Percentiles rank a stretch among this genome's conserved stretches.
Evolutionary conservation across 2,888 invertebrate species (phyloP).

Genomic region (Caenorhabditis macrosperma): DNA sequence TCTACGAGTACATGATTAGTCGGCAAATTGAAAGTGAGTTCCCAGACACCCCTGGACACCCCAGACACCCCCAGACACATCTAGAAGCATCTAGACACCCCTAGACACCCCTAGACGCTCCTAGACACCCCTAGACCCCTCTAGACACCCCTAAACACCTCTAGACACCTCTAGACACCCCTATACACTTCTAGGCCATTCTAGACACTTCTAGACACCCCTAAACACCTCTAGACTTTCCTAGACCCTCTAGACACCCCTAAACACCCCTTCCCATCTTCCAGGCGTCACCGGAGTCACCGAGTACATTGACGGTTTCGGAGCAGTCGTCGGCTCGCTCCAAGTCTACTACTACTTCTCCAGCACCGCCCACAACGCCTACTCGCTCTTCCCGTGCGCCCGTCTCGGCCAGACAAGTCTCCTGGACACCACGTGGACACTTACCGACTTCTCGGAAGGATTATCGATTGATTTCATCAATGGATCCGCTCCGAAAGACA

Average conservation of each 20-base stretch:
- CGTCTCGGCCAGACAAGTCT: conserved; percentile 25
- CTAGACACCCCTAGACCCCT: no score
- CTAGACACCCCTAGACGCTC: no score
- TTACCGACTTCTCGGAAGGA: conserved; percentile 33
- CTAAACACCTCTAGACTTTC: no score
- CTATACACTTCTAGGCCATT: no score
- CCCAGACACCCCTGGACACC: no score
- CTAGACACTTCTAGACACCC: no score
- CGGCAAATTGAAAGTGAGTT: conserved; percentile 54
- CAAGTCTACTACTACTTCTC: conserved; percentile 54
- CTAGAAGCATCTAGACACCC: no score
- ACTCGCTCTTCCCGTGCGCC: conserved; percentile 38
- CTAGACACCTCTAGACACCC: no score
- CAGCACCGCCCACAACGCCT: conserved; percentile 21
- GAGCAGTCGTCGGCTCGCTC: conserved; percentile 57
- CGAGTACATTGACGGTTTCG: conserved; percentile 63
- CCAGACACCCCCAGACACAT: no score
- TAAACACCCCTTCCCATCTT: background rate
- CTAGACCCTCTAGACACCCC: no score
- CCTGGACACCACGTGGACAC: conserved; percentile 1
- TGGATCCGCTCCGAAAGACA: conserved; percentile 53
- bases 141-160: no score
- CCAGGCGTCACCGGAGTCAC: conserved; percentile 61
- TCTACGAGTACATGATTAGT: conserved; percentile 57
- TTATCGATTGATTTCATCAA: conserved; percentile 56